Evolutionary conservation across 2,797 vertebrate species (phyloP).

Genomic region (Cossypha polioptera): DNA sequence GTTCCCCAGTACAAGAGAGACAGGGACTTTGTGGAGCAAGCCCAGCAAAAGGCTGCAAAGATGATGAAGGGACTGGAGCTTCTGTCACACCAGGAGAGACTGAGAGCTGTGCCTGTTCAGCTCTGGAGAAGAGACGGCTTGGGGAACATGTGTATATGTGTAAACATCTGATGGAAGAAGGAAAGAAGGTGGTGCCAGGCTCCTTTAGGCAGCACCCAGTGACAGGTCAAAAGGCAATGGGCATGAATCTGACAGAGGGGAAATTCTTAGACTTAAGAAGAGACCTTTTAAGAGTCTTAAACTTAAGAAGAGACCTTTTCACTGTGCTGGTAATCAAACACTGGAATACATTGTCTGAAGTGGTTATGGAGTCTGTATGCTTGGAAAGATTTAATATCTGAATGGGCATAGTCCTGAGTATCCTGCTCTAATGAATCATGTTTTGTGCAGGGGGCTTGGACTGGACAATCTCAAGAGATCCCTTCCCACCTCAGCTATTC

Average conservation of each 20-base stretch:
- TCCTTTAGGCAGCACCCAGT: background rate
- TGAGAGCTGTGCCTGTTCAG: background rate
- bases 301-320: background rate
- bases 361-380: background rate
- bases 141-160: background rate
- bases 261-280: background rate
- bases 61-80: background rate
- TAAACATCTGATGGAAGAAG: background rate
- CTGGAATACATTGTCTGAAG: background rate
- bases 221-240: background rate
- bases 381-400: background rate
- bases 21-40: background rate
- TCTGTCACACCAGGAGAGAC: background rate
- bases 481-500: background rate
- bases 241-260: background rate
- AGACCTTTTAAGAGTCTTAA: background rate
- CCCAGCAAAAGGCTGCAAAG: background rate
- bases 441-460: background rate
- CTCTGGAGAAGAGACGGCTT: background rate
- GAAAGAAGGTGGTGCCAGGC: background rate
- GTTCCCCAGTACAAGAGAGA: background rate
- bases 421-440: background rate
- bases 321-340: background rate
- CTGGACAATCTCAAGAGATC: background rate
- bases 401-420: background rate